phyloP scores from a whole-genome alignment of 2,888 invertebrate species.

The Mallateleia sp. region DNA sequence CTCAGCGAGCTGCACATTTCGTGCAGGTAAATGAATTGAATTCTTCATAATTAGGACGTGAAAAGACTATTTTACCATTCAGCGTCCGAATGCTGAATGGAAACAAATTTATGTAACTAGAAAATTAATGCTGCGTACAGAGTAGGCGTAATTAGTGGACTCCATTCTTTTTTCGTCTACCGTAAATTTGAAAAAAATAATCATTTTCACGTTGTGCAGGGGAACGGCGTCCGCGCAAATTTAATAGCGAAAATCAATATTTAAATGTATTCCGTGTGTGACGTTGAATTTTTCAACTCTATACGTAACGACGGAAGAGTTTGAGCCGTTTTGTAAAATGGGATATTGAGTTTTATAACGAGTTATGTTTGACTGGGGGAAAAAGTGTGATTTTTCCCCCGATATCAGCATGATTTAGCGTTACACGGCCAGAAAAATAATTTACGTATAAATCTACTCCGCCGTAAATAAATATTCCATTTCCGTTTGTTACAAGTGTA shows the following conservation, averaged over 20 bases:
- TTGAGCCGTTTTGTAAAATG: constrained; percentile 46
- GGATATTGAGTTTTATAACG: constrained; percentile 42
- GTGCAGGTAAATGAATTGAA: constrained; percentile 13
- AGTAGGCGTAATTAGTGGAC: background rate
- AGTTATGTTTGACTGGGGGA: constrained; percentile 2
- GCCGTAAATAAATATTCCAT: too few species aligned
- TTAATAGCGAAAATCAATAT: constrained; percentile 26
- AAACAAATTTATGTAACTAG: constrained; percentile 25
- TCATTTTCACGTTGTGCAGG: background rate
- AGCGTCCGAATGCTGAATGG: constrained; percentile 1
- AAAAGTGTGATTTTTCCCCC: too few species aligned
- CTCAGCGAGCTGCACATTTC: background rate
- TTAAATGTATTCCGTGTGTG: constrained; percentile 32
- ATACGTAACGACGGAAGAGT: constrained; percentile 21
- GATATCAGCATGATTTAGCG: too few species aligned
- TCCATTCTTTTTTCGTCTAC: background rate
- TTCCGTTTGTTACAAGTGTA: too few species aligned
- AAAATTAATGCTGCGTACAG: background rate
- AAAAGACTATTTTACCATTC: constrained; percentile 7
- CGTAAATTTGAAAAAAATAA: background rate
- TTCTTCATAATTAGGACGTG: constrained; percentile 14
- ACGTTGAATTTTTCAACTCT: constrained; percentile 39
- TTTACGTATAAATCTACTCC: too few species aligned
- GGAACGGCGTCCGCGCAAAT: constrained; percentile 2
- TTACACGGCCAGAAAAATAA: too few species aligned